phyloP scores from a whole-genome alignment of 2,888 invertebrate genomes.

The Uloborus plumipes region DNA sequence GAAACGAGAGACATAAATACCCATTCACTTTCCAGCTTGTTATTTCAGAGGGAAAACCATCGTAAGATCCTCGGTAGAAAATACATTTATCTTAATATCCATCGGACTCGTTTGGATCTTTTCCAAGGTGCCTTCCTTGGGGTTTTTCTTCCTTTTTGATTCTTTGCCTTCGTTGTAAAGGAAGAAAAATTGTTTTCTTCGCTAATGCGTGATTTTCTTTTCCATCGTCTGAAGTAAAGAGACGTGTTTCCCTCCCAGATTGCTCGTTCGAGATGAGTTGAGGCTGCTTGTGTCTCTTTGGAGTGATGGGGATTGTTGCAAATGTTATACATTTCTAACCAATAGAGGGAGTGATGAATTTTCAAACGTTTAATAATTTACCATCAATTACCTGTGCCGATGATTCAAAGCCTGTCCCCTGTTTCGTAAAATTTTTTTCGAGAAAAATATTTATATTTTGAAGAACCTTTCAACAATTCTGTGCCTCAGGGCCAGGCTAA shows the following conservation, averaged over 20 bases:
- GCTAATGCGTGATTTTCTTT: constrained; percentile 50
- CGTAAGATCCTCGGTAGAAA: constrained; percentile 43
- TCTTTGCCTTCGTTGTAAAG: constrained; percentile 15
- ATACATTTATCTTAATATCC: constrained; percentile 55
- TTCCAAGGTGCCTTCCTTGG: constrained; percentile 22
- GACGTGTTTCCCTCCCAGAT: constrained; percentile 15
- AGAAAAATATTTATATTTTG: too few species aligned
- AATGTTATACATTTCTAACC: too few species aligned
- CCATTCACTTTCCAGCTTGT: constrained; percentile 31
- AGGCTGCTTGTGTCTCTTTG: neutral
- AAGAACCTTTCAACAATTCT: too few species aligned
- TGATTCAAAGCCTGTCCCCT: too few species aligned
- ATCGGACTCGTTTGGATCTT: constrained; percentile 28
- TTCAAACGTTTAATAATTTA: too few species aligned
- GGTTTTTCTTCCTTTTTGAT: constrained; percentile 1
- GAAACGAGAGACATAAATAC: constrained; percentile 23
- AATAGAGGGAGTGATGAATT: too few species aligned
- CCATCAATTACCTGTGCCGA: too few species aligned
- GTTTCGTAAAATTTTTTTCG: too few species aligned
- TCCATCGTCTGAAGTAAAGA: constrained; percentile 3
- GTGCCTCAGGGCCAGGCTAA: too few species aligned
- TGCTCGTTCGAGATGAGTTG: constrained; percentile 2
- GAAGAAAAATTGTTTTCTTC: constrained; percentile 54
- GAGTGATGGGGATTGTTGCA: too few species aligned
- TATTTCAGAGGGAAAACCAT: constrained; percentile 25